phyloP scores from a whole-genome alignment of 2,797 vertebrate species.

The Brachyalestes nurse region DNA sequence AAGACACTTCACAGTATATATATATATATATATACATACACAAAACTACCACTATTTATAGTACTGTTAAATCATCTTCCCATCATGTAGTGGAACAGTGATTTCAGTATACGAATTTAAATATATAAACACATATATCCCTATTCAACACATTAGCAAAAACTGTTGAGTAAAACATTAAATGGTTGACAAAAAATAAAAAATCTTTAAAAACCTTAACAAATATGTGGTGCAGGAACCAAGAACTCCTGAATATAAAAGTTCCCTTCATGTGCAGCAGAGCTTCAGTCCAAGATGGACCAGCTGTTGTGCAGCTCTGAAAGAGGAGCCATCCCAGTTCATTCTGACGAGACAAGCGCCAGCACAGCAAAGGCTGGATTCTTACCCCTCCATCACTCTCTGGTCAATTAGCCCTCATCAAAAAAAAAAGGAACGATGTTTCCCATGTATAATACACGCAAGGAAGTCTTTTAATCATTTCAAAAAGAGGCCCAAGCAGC shows the following conservation, averaged over 20 bases:
- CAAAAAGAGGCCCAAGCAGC: slow-evolving; percentile 53
- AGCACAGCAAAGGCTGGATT: slow-evolving; percentile 33
- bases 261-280: not conserved
- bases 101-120: no score
- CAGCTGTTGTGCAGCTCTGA: not conserved
- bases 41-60: no score
- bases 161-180: not conserved
- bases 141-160: not conserved
- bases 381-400: slow-evolving; percentile 38
- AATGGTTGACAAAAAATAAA: not conserved
- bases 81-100: no score
- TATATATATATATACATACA: no score
- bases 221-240: not conserved
- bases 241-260: not conserved
- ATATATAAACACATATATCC: not conserved
- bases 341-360: slow-evolving; percentile 16
- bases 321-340: not conserved
- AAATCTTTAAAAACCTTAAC: not conserved
- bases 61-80: no score
- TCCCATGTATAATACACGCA: slow-evolving; percentile 57
- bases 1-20: no score
- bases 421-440: slow-evolving; percentile 56
- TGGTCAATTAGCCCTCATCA: slow-evolving; percentile 64
- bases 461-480: slow-evolving; percentile 66
- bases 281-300: not conserved